These are phyloP conservation scores for Glaucomys volans DNA, from an alignment of 2,113 vertebrate genomes.

Conservation along the genomic window DNA sequence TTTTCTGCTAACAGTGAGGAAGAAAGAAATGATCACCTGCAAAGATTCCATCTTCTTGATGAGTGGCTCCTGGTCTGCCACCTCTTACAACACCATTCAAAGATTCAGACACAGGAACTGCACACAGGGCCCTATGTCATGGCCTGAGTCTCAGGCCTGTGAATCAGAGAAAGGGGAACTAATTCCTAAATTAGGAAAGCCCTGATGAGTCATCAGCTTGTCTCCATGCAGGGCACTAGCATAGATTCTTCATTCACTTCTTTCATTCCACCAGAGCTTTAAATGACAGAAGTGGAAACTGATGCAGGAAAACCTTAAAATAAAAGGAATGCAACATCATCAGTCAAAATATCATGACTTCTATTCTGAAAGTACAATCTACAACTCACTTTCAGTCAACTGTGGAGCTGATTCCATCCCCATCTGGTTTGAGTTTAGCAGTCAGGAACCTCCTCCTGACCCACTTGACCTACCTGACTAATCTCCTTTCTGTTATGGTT, in stretches of 20 bases:
- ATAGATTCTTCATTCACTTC: not conserved
- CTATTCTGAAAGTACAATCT: not conserved
- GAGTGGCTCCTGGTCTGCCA: not conserved
- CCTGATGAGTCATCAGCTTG: no score
- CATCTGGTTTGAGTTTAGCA: not conserved
- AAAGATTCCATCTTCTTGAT: not conserved
- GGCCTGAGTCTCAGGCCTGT: not conserved
- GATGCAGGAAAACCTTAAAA: not conserved
- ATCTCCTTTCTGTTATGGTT: no score
- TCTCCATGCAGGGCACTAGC: not conserved
- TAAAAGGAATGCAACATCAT: no score
- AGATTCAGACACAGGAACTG: not conserved
- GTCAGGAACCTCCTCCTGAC: not conserved
- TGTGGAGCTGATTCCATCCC: not conserved
- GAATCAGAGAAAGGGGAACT: not conserved
- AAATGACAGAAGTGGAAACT: no score
- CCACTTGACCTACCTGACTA: no score
- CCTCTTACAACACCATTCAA: not conserved
- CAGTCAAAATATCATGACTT: not conserved
- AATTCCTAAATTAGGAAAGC: not conserved
- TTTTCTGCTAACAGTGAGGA: no score
- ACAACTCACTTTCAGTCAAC: not conserved
- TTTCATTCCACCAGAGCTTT: no score
- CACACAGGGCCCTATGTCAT: not conserved
- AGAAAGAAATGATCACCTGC: no score